Conservation (phyloP, 2,888 invertebrate species). For the Fabriciana adippe region DNA sequence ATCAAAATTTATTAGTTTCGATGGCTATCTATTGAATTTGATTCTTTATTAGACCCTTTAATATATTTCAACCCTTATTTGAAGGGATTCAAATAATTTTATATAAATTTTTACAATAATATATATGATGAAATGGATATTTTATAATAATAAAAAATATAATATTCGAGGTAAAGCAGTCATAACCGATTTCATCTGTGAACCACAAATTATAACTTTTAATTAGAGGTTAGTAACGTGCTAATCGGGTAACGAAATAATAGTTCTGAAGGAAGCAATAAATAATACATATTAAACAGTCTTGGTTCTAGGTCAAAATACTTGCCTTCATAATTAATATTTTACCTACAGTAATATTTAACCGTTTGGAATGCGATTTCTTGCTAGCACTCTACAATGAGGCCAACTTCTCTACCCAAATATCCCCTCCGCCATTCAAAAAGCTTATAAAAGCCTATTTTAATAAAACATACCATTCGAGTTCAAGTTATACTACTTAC, state of each 20-base stretch:
- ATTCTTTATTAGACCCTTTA: too few relatives aligned
- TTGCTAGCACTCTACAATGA: neutral
- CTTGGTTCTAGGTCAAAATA: slow-evolving; percentile 9
- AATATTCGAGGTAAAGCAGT: slow-evolving; percentile 1
- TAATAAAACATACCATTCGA: slow-evolving; percentile 25
- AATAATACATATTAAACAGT: slow-evolving; percentile 8
- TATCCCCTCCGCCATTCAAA: slow-evolving; percentile 20
- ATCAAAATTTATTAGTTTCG: too few relatives aligned
- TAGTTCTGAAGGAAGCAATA: slow-evolving; percentile 5
- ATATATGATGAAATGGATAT: too few relatives aligned
- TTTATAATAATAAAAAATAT: neutral
- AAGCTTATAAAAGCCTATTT: slow-evolving; percentile 19
- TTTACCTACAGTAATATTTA: neutral
- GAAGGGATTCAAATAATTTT: too few relatives aligned
- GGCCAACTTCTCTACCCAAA: slow-evolving; percentile 8
- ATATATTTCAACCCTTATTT: too few relatives aligned
- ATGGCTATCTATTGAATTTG: too few relatives aligned
- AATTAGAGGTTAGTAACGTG: slow-evolving; percentile 9
- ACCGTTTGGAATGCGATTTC: neutral
- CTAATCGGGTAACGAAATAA: slow-evolving; percentile 8
- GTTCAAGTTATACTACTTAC: slow-evolving; percentile 18
- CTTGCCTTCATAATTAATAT: slow-evolving; percentile 6
- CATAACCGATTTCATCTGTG: neutral
- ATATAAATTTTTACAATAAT: too few relatives aligned
- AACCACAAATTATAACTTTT: slow-evolving; percentile 4